These are phyloP conservation scores for Andrena bicolor DNA, from an alignment of 2,888 invertebrate species.

Conservation along the genomic window DNA sequence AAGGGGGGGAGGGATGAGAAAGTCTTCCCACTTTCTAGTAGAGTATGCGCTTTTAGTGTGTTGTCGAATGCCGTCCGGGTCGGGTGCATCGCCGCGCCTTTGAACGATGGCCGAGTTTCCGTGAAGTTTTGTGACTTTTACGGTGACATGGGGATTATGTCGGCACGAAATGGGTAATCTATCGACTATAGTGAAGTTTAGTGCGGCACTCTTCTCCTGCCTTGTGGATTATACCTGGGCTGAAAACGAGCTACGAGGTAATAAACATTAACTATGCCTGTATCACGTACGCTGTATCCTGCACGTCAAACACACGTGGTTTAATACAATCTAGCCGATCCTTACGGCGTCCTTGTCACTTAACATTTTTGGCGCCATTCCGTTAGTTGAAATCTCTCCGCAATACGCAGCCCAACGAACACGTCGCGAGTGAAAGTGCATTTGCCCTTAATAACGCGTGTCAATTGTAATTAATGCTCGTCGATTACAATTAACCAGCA, in stretches of 20 bases:
- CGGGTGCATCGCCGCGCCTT: slow-evolving; percentile 43
- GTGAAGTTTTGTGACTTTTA: slow-evolving; percentile 61
- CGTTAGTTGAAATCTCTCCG: background rate
- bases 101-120: slow-evolving; percentile 41
- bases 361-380: slow-evolving; percentile 8
- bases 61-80: slow-evolving; percentile 65
- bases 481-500: background rate
- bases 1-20: slow-evolving; percentile 33
- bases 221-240: slow-evolving; percentile 81
- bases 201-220: slow-evolving; percentile 79
- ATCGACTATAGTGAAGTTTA: slow-evolving; percentile 80
- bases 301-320: slow-evolving; percentile 64
- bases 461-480: background rate
- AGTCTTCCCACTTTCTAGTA: slow-evolving; percentile 55
- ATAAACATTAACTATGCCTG: slow-evolving; percentile 14
- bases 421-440: too few relatives aligned
- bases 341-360: background rate
- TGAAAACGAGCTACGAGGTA: slow-evolving; percentile 75
- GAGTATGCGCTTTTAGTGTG: slow-evolving; percentile 69
- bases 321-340: background rate
- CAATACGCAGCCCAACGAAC: background rate
- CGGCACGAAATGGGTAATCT: slow-evolving; percentile 81
- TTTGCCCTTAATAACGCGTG: background rate
- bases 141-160: slow-evolving; percentile 75
- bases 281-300: background rate